Percentiles rank a stretch among this genome's conserved stretches.
These are phyloP conservation scores for Mimumesa dahlbomi DNA, from an alignment of 2,888 invertebrate species.

Conservation along the genomic window DNA sequence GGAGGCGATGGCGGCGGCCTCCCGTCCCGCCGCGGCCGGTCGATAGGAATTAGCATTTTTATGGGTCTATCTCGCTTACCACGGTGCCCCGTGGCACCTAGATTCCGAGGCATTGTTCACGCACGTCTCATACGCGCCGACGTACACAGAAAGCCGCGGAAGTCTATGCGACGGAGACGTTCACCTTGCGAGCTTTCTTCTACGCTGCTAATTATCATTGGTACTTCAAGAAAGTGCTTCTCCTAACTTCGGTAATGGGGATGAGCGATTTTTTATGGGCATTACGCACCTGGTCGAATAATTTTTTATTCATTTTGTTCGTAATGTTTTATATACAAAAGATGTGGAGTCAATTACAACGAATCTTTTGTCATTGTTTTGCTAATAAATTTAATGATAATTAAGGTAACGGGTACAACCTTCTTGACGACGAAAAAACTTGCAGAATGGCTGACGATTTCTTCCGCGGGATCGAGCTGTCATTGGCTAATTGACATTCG, in stretches of 20 bases:
- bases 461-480: slow-evolving; percentile 45
- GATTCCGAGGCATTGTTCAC: slow-evolving; percentile 74
- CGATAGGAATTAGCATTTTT: slow-evolving; percentile 81
- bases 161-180: slow-evolving; percentile 3
- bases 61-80: slow-evolving; percentile 80
- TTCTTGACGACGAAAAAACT: slow-evolving; percentile 52
- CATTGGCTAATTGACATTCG: slow-evolving; percentile 54
- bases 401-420: too few species aligned
- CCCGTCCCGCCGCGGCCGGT: slow-evolving; percentile 69
- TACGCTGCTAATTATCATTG: too few species aligned
- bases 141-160: slow-evolving; percentile 34
- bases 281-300: too few species aligned
- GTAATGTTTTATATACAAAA: too few species aligned
- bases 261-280: too few species aligned
- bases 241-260: too few species aligned
- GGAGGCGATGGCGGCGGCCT: slow-evolving; percentile 63
- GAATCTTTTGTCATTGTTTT: too few species aligned
- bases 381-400: too few species aligned
- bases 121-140: slow-evolving; percentile 57
- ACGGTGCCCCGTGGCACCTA: slow-evolving; percentile 75
- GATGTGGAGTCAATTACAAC: too few species aligned
- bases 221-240: too few species aligned
- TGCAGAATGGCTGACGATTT: slow-evolving; percentile 42
- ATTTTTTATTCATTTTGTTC: too few species aligned
- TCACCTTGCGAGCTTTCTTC: too few species aligned